Percentiles rank a stretch among this genome's conserved stretches.
phyloP scores from a whole-genome alignment of 2,888 invertebrate genomes.

The Alentia gelatinosa region DNA sequence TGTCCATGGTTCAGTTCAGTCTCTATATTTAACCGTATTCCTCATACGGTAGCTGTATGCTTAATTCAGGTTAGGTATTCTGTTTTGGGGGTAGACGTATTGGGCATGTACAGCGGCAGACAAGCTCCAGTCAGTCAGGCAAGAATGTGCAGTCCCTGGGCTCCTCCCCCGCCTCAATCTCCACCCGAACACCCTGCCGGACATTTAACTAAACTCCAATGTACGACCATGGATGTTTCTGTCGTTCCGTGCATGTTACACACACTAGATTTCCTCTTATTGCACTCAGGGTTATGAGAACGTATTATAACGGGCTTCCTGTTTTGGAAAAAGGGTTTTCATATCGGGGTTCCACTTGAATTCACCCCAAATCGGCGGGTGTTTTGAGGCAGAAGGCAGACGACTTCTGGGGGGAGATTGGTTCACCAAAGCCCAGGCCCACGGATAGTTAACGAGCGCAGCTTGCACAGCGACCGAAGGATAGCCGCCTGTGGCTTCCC shows the following conservation, averaged over 20 bases:
- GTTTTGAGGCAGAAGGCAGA: background rate
- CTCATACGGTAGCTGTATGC: too few species aligned
- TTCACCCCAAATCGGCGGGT: background rate
- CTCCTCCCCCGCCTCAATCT: conserved; percentile 38
- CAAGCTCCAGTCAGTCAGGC: background rate
- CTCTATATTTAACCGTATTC: too few species aligned
- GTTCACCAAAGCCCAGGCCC: background rate
- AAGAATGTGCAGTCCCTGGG: background rate
- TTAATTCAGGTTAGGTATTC: too few species aligned
- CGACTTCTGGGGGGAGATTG: background rate
- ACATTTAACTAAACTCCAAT: conserved; percentile 6
- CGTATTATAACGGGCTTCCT: too few species aligned
- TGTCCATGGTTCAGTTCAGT: too few species aligned
- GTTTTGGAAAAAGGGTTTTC: too few species aligned
- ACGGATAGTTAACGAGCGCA: background rate
- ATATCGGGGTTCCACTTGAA: background rate
- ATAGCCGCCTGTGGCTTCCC: background rate
- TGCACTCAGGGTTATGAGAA: too few species aligned
- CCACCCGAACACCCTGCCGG: background rate
- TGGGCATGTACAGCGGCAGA: too few species aligned
- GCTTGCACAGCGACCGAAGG: background rate
- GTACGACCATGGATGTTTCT: background rate
- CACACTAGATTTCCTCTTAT: too few species aligned
- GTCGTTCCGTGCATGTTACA: background rate
- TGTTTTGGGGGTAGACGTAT: too few species aligned